phyloP scores from a whole-genome alignment of 92 coral and sea anemone genomes.

The Epizoanthus scotinus region DNA sequence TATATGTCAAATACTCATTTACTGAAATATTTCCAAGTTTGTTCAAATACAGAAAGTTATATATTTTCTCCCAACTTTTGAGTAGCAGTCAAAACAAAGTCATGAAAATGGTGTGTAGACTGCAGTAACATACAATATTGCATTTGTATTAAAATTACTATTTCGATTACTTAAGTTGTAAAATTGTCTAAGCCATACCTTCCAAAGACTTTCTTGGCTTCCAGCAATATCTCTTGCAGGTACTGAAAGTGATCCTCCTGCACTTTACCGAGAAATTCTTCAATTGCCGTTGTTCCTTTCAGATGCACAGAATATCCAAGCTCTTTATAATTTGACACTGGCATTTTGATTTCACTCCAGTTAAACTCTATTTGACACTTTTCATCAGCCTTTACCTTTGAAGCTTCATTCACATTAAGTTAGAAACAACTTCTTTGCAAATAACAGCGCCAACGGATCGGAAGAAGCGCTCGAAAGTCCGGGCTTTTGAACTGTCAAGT shows the following conservation, averaged over 20 bases:
- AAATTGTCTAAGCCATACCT: conserved; percentile 54
- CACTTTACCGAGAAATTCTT: conserved; percentile 38
- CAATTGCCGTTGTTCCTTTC: conserved; percentile 58
- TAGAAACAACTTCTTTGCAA: no score
- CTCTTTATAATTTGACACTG: conserved; percentile 33
- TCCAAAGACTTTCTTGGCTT: conserved; percentile 84
- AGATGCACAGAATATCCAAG: conserved; percentile 72
- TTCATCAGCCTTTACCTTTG: background rate
- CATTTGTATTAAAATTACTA: no score
- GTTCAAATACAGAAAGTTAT: no score
- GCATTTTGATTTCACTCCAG: conserved; percentile 21
- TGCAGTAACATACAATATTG: no score
- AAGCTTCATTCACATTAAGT: background rate
- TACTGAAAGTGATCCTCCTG: conserved; percentile 72
- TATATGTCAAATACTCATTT: no score
- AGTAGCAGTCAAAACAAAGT: no score
- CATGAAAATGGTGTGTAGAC: no score
- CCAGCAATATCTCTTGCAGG: conserved; percentile 80
- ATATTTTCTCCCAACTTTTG: no score
- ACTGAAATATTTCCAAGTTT: no score
- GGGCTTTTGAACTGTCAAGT: background rate
- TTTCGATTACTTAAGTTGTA: background rate
- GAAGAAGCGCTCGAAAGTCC: no score
- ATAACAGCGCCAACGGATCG: no score
- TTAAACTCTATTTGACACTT: no score